phyloP scores from a whole-genome alignment of 2,888 invertebrate genomes.

The Apodemia hepburni region DNA sequence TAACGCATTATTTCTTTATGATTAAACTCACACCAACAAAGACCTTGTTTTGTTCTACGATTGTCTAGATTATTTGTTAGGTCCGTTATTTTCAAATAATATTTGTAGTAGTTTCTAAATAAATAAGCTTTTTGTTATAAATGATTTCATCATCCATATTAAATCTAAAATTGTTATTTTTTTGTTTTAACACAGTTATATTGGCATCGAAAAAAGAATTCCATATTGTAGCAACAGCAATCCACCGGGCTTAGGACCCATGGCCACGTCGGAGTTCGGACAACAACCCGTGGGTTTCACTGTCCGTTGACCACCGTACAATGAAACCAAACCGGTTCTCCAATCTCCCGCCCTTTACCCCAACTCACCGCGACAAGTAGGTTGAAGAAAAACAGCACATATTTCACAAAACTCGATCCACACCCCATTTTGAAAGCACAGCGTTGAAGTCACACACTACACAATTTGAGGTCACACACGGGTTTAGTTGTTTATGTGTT shows the following conservation, averaged over 20 bases:
- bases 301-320: slow-evolving; percentile 59
- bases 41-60: too few species aligned
- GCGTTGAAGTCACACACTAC: slow-evolving; percentile 54
- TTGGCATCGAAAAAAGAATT: not conserved
- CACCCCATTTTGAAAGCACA: slow-evolving; percentile 81
- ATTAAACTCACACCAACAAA: too few species aligned
- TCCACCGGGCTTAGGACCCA: not conserved
- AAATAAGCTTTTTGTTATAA: not conserved
- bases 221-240: not conserved
- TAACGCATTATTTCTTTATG: too few species aligned
- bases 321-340: slow-evolving; percentile 65
- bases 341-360: slow-evolving; percentile 44
- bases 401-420: slow-evolving; percentile 89
- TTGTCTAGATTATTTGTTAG: too few species aligned
- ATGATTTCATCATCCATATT: not conserved
- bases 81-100: too few species aligned
- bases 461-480: slow-evolving; percentile 62
- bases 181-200: not conserved
- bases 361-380: slow-evolving; percentile 88
- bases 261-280: slow-evolving; percentile 36
- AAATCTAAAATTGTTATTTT: not conserved
- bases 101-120: too few species aligned
- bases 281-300: slow-evolving; percentile 40
- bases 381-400: slow-evolving; percentile 90
- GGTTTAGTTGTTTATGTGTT: slow-evolving; percentile 44